A percentile compares a stretch with the other conserved stretches of the same genome.
These are phyloP conservation scores for Lasioglossum calceatum DNA, from an alignment of 2,888 invertebrate genomes.

Conservation along the genomic window DNA sequence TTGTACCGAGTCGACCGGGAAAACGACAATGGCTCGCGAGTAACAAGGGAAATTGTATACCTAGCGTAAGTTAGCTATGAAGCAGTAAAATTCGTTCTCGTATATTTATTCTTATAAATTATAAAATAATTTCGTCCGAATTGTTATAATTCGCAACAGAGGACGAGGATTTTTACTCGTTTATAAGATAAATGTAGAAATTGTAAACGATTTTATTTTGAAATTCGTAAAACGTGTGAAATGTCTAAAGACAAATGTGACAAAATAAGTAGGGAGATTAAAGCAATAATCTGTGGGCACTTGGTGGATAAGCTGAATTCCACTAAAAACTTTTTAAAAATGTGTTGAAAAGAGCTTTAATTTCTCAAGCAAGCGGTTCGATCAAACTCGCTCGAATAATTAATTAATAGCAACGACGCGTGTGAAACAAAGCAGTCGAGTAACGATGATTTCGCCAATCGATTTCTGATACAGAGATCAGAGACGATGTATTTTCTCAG, in stretches of 20 bases:
- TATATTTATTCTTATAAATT: too few species aligned
- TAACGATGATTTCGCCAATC: not conserved
- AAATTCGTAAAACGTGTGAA: not conserved
- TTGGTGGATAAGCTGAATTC: not conserved
- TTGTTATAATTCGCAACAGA: not conserved
- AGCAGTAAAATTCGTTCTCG: not conserved
- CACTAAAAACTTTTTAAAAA: not conserved
- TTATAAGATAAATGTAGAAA: not conserved
- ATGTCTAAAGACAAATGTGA: not conserved
- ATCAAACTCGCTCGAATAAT: not conserved
- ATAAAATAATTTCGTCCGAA: not conserved
- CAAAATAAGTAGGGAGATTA: too few species aligned
- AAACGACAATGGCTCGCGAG: not conserved
- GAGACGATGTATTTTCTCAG: not conserved
- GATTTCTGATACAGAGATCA: not conserved
- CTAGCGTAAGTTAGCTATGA: not conserved
- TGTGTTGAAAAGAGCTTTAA: not conserved
- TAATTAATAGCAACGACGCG: not conserved
- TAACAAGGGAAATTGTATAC: not conserved
- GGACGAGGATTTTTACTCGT: not conserved
- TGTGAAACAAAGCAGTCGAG: not conserved
- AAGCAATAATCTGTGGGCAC: not conserved
- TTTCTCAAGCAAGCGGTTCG: not conserved
- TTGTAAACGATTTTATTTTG: not conserved
- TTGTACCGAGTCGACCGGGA: not conserved